Evolutionary conservation across 1,140 invertebrate species (phyloP), one percentile per base, ranked within the genome.

Genomic region (Drosophila subpulchrella): DNA sequence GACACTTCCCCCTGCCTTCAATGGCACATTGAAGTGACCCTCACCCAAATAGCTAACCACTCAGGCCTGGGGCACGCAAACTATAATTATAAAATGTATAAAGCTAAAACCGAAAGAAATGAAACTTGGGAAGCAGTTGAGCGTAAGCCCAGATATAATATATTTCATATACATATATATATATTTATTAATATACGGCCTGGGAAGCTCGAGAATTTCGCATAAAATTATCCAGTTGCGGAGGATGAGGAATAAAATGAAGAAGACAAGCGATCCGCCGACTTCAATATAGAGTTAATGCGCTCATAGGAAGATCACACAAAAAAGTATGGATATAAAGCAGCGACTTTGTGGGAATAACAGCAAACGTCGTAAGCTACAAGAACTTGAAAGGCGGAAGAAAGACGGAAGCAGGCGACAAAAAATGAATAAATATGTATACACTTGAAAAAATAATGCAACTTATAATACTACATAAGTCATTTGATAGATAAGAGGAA

Each of bases 161-260:
- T 54, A 39, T 46, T 38, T 34, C 17, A 20, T 20, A 20, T 20
- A 20, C 2, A 12, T 17, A 44, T 15, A 41, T 24, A 39, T 48
- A 47, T 50, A 39, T 17, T 11, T 46, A 46, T 46, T 17, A 20
- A 46, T 13, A 47, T 27, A 36, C 27, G 1, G 51, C 53, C 65
- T 79, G 80, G 62, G 60, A 83, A 79, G 55, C 81, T 75, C 81
- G 80, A 84, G 71, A 83, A 83, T 59, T 83, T 75, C 80, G 80
- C 80, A 82, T 82, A 79, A 82, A 83, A 79, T 83, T 78, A 70
- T 46, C 15, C 13, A 57, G 42, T 50, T 59, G 30, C n/a, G 50
- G 50, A 53, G 50, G 32, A 36, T 34, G 15, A 42, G 58, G n/a
- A 63, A 50, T 6, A 53, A 30, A 54, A 27, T 38, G 36, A 13